Conservation (phyloP, 2,888 invertebrate species). For the Tenodera sinensis region DNA sequence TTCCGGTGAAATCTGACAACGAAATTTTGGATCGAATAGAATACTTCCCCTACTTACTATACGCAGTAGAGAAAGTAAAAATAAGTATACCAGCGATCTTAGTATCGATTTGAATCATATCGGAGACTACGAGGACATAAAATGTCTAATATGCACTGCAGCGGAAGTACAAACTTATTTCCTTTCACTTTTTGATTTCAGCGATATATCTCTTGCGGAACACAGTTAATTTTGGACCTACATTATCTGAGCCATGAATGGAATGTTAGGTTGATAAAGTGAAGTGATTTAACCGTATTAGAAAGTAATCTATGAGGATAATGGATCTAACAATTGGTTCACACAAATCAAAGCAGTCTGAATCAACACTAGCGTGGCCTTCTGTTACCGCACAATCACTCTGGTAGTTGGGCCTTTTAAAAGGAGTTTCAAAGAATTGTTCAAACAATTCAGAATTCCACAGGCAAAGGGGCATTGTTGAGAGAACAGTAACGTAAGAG, state of each 20-base stretch:
- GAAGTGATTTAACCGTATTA: neutral
- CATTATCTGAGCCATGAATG: neutral
- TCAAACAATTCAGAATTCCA: too few species aligned
- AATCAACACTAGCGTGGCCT: neutral
- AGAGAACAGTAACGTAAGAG: too few species aligned
- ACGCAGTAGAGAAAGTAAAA: too few species aligned
- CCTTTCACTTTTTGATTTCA: neutral
- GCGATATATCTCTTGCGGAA: neutral
- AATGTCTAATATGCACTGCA: neutral
- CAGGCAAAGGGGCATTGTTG: neutral
- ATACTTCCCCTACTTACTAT: too few species aligned
- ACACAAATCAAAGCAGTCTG: neutral
- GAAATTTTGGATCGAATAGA: too few species aligned
- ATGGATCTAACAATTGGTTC: neutral
- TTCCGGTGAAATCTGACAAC: too few species aligned
- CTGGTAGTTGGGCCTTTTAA: too few species aligned
- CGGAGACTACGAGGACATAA: too few species aligned
- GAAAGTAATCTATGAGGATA: neutral
- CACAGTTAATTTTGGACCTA: neutral
- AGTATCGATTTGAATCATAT: neutral
- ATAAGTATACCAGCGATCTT: too few species aligned
- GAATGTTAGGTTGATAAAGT: neutral
- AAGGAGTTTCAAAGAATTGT: neutral
- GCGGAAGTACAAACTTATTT: neutral
- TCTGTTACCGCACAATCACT: neutral